phyloP scores from a whole-genome alignment of 2,797 vertebrate species.

The Oreortyx pictus region DNA sequence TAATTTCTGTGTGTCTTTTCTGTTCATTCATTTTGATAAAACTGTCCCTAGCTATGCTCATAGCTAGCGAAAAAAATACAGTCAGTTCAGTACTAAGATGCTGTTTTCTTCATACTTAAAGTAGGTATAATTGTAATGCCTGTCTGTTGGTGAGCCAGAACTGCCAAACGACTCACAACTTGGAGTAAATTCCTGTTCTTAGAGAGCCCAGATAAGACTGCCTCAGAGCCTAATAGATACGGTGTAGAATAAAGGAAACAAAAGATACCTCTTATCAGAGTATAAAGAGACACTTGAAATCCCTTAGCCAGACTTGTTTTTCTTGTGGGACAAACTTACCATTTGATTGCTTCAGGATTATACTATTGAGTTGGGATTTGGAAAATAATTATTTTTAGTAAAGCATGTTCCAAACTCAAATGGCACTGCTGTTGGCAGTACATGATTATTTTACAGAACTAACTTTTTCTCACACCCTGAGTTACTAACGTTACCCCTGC shows the following conservation, averaged over 20 bases:
- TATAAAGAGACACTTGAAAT: constrained; percentile 49
- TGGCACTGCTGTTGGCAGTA: not conserved
- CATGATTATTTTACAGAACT: not conserved
- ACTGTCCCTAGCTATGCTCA: not conserved
- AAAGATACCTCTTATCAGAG: constrained; percentile 23
- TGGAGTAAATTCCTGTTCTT: constrained; percentile 41
- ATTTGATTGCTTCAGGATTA: constrained; percentile 23
- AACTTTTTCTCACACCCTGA: not conserved
- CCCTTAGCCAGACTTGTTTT: not conserved
- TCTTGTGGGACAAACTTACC: not conserved
- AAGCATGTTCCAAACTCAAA: not conserved
- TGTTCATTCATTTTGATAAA: not conserved
- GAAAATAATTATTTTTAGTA: constrained; percentile 17
- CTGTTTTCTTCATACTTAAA: not conserved
- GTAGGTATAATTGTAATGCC: not conserved
- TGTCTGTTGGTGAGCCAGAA: not conserved
- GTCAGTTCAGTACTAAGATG: not conserved
- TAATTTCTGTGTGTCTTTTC: not conserved
- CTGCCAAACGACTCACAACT: not conserved
- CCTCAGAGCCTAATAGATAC: not conserved
- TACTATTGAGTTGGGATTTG: not conserved
- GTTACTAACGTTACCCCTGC: not conserved
- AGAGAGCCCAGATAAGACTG: not conserved
- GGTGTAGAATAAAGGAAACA: constrained; percentile 22
- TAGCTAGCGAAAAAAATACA: not conserved